phyloP scores from a whole-genome alignment of 2,888 invertebrate genomes.

The Hylaea fasciaria region DNA sequence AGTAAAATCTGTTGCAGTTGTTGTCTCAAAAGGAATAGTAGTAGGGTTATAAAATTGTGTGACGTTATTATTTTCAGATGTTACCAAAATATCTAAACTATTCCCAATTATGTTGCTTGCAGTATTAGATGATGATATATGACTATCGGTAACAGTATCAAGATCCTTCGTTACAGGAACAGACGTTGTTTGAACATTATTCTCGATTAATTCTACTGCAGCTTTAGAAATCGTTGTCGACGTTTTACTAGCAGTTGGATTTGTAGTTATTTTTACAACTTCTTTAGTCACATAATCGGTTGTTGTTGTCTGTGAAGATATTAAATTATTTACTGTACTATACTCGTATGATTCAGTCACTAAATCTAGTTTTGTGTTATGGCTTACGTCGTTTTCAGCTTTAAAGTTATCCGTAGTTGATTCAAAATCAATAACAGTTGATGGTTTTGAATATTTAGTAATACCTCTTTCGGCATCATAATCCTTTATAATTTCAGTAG shows the following conservation, averaged over 20 bases:
- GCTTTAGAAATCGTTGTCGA: background rate
- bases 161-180: background rate
- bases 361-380: too few relatives aligned
- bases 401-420: background rate
- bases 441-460: conserved; percentile 4
- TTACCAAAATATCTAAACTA: background rate
- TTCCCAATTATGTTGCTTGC: background rate
- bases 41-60: background rate
- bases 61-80: background rate
- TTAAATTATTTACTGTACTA: background rate
- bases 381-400: background rate
- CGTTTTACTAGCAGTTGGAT: conserved; percentile 3
- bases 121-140: conserved; percentile 1
- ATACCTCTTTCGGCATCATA: background rate
- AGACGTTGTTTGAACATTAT: conserved; percentile 3
- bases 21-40: conserved; percentile 1
- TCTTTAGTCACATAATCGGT: background rate
- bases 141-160: conserved; percentile 2
- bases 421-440: background rate
- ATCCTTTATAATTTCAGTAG: background rate
- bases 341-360: background rate
- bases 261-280: conserved; percentile 6
- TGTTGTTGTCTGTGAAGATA: background rate
- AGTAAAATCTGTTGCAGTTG: background rate
- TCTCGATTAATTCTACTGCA: background rate